Evolutionary conservation across 2,888 invertebrate genomes (phyloP).

Genomic region (Diaphora mendica): DNA sequence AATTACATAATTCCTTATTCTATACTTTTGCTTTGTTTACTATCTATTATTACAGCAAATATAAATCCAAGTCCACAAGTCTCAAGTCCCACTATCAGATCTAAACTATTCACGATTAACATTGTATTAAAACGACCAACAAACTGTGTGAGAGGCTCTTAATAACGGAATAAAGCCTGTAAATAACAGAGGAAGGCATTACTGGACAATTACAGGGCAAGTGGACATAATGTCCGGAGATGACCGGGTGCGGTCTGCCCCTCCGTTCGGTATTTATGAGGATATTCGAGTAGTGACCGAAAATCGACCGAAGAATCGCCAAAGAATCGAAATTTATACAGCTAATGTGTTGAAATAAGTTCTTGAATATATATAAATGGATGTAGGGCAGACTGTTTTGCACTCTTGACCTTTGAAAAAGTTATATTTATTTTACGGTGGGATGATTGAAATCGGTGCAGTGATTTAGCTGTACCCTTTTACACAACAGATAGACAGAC

Average conservation of each 20-base stretch:
- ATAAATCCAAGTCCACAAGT: not conserved
- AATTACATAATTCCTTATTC: no score
- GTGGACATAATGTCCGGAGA: constrained; percentile 23
- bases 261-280: constrained; percentile 12
- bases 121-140: constrained; percentile 7
- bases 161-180: constrained; percentile 10
- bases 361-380: not conserved
- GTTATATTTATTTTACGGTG: not conserved
- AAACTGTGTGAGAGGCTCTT: constrained; percentile 8
- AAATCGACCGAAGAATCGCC: constrained; percentile 1
- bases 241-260: constrained; percentile 7
- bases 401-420: not conserved
- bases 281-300: not conserved
- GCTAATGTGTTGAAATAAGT: not conserved
- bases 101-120: constrained; percentile 7
- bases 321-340: not conserved
- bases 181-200: constrained; percentile 15
- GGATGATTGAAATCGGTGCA: not conserved
- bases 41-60: not conserved
- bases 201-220: constrained; percentile 20
- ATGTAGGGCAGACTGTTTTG: not conserved
- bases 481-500: no score
- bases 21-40: not conserved
- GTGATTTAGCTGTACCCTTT: no score
- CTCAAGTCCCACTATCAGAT: not conserved